phyloP scores from a whole-genome alignment of 2,888 invertebrate genomes.

The Linnaemya tessellans region DNA sequence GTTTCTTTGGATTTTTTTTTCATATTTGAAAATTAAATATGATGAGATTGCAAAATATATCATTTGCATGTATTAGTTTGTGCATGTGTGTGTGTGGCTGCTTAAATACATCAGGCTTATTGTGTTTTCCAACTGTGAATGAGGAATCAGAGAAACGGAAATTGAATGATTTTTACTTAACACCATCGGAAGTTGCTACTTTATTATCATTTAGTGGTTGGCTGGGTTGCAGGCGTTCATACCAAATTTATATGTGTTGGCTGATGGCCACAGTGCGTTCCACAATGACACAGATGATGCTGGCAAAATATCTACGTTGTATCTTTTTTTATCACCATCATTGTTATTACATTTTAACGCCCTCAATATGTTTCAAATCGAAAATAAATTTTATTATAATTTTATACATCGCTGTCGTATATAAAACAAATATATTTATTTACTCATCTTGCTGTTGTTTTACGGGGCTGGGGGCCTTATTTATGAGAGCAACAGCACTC shows the following conservation, averaged over 20 bases:
- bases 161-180: constrained; percentile 82
- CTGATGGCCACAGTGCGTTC: not conserved
- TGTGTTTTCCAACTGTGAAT: constrained; percentile 72
- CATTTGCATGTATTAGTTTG: constrained; percentile 39
- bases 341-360: constrained; percentile 71
- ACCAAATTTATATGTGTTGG: constrained; percentile 1
- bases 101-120: constrained; percentile 14
- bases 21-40: constrained; percentile 50
- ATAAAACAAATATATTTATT: constrained; percentile 37
- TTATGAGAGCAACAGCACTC: not conserved
- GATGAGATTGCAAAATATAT: constrained; percentile 55
- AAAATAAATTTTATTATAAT: constrained; percentile 67
- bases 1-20: constrained; percentile 13
- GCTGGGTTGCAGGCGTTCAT: constrained; percentile 49
- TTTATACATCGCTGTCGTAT: constrained; percentile 43
- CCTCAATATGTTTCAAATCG: constrained; percentile 74
- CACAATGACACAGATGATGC: constrained; percentile 16
- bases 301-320: constrained; percentile 18
- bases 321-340: constrained; percentile 40
- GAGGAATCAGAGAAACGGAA: constrained; percentile 75
- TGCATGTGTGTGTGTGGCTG: not conserved
- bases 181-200: constrained; percentile 81
- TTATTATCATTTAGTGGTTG: constrained; percentile 82
- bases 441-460: not conserved
- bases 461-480: not conserved